Evolutionary conservation across 2,797 vertebrate species (phyloP).

Genomic region (Arvicola amphibius): DNA sequence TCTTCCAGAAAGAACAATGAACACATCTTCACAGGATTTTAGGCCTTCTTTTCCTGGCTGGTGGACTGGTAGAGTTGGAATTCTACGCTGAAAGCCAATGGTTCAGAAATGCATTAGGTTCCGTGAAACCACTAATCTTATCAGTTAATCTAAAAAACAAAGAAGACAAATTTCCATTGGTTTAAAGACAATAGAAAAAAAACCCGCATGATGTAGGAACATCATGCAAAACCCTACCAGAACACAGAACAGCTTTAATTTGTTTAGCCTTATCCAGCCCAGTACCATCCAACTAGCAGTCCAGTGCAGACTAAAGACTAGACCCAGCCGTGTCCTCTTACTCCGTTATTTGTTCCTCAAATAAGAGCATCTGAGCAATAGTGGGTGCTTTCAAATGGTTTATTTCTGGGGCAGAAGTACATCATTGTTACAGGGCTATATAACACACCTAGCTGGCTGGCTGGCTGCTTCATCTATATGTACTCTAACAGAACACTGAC

Average conservation of each 20-base stretch:
- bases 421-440: not conserved
- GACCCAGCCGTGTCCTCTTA: not conserved
- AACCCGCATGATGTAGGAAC: not conserved
- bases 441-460: not conserved
- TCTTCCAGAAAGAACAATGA: not conserved
- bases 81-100: not conserved
- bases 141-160: not conserved
- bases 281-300: not conserved
- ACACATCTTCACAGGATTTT: not conserved
- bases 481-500: not conserved
- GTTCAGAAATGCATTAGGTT: not conserved
- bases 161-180: not conserved
- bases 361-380: slow-evolving; percentile 27
- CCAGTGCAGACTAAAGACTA: not conserved
- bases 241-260: not conserved
- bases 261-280: not conserved
- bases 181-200: slow-evolving; percentile 3
- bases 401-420: not conserved
- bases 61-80: not conserved
- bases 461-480: not conserved
- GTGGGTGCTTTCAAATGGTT: not conserved
- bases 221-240: not conserved
- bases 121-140: slow-evolving; percentile 35
- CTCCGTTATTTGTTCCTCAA: not conserved
- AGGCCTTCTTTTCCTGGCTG: not conserved